Percentiles rank a stretch among this genome's conserved stretches.
Conservation (phyloP, 2,113 vertebrate species). For the Syngnathus floridae region DNA sequence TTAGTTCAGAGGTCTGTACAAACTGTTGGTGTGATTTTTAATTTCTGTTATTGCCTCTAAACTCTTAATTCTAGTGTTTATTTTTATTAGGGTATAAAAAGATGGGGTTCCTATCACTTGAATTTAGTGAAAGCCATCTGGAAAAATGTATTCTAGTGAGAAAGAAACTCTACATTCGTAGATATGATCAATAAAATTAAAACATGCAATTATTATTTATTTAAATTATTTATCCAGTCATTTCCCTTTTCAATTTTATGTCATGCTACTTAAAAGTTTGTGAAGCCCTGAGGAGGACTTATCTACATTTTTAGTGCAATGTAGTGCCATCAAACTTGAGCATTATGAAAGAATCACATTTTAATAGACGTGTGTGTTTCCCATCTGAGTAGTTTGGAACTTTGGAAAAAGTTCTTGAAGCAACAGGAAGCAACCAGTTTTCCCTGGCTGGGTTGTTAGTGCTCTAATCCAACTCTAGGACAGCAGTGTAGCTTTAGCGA, state of each 20-base stretch:
- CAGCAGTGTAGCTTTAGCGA: constrained; percentile 41
- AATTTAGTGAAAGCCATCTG: constrained; percentile 13
- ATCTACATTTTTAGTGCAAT: not conserved
- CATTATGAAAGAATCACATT: constrained; percentile 9
- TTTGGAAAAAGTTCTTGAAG: constrained; percentile 24
- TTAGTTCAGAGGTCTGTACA: constrained; percentile 60
- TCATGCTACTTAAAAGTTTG: too few species aligned
- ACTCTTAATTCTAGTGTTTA: constrained; percentile 88
- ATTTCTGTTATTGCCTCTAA: constrained; percentile 89
- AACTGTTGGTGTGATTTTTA: constrained; percentile 75
- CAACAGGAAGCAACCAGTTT: constrained; percentile 53
- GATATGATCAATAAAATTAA: constrained; percentile 68
- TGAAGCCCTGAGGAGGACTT: not conserved
- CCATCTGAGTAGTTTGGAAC: constrained; percentile 21
- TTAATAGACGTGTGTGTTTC: not conserved
- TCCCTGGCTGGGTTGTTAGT: constrained; percentile 28
- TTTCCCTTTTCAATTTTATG: constrained; percentile 72
- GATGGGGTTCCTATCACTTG: constrained; percentile 73
- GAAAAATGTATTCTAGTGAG: constrained; percentile 14
- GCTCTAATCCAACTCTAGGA: constrained; percentile 52
- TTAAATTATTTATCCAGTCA: constrained; percentile 44
- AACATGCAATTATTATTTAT: too few species aligned
- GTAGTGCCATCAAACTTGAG: not conserved
- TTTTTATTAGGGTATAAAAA: constrained; percentile 92
- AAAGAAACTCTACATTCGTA: constrained; percentile 80